A percentile compares a stretch with the other conserved stretches of the same genome.
phyloP scores from a whole-genome alignment of 2,797 vertebrate species.

The Dendrocincla fuliginosa region DNA sequence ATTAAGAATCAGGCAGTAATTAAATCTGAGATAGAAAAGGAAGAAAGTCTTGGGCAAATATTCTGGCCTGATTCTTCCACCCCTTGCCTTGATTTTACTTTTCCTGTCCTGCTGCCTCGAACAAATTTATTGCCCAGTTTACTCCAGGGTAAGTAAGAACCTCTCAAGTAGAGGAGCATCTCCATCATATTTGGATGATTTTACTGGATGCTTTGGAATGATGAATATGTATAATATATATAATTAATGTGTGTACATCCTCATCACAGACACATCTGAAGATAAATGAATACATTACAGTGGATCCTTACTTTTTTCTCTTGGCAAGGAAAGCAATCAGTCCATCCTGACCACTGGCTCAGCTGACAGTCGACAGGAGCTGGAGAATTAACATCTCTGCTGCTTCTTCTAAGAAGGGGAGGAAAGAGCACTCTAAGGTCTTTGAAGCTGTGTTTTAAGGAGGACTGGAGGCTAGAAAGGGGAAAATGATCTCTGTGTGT shows the following conservation, averaged over 20 bases:
- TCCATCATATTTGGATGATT: constrained; percentile 54
- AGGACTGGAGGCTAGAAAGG: neutral
- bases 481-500: fast-evolving
- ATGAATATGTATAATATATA: constrained; percentile 70
- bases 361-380: constrained; percentile 81
- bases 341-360: constrained; percentile 88
- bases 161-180: neutral
- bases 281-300: constrained; percentile 45
- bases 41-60: neutral
- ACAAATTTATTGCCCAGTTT: constrained; percentile 1
- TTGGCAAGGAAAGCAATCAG: constrained; percentile 86
- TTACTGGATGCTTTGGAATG: constrained; percentile 57
- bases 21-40: constrained; percentile 18
- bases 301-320: constrained; percentile 80
- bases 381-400: constrained; percentile 46
- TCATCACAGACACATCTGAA: constrained; percentile 51
- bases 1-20: constrained; percentile 21
- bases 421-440: neutral
- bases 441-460: constrained; percentile 1
- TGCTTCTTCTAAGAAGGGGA: constrained; percentile 32
- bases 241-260: constrained; percentile 63
- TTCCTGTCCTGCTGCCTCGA: neutral
- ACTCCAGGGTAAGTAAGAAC: neutral
- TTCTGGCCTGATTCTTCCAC: constrained; percentile 14
- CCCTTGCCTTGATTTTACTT: neutral